Conservation (phyloP, 2,113 vertebrate species). For the Amblyornis subalaris region DNA sequence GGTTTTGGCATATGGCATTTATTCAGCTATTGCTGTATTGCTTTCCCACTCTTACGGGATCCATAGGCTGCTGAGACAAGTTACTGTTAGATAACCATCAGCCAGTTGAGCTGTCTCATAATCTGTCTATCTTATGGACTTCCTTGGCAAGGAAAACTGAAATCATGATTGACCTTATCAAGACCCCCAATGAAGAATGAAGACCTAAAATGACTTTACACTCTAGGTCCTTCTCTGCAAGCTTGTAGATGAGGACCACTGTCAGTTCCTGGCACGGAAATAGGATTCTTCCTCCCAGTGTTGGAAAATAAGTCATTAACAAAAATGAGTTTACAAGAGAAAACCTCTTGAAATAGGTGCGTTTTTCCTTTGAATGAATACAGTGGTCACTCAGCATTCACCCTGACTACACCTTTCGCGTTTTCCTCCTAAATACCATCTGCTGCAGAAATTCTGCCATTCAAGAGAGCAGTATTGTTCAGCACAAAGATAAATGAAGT, state of each 20-base stretch:
- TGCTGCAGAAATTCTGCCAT: slow-evolving; percentile 28
- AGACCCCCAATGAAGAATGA: not conserved
- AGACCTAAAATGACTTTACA: not conserved
- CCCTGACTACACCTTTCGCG: not conserved
- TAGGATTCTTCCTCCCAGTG: not conserved
- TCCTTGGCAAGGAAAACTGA: not conserved
- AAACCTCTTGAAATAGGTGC: not conserved
- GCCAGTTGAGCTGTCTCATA: not conserved
- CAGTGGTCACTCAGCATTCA: not conserved
- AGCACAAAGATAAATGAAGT: slow-evolving; percentile 34
- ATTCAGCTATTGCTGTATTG: not conserved
- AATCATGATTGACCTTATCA: not conserved
- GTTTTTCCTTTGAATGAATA: not conserved
- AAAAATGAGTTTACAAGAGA: not conserved
- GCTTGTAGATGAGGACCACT: not conserved
- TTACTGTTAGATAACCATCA: not conserved
- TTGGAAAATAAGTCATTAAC: not conserved
- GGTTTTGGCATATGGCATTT: not conserved
- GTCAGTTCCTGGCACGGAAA: not conserved
- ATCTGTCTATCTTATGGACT: not conserved
- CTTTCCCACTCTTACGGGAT: not conserved
- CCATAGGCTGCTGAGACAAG: not conserved
- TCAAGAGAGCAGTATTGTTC: slow-evolving; percentile 22
- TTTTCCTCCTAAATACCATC: slow-evolving; percentile 31
- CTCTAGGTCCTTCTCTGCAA: not conserved